These are phyloP conservation scores for Paracyclopina nana DNA, from an alignment of 1,140 invertebrate genomes.

Conservation along the genomic window DNA sequence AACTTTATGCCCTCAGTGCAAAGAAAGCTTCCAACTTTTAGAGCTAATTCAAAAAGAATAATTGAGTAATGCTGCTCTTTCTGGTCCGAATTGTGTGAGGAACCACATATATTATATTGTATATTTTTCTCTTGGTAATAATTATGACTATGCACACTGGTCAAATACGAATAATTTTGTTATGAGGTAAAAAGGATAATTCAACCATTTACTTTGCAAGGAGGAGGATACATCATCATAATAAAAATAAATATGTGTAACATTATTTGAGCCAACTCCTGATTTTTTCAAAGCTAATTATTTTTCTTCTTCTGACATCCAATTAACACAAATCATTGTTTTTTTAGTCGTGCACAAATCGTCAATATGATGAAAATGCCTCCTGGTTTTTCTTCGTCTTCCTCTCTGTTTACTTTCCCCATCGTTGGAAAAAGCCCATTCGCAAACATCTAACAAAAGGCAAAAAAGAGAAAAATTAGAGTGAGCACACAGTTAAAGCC, in stretches of 20 bases:
- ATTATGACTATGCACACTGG: too few species aligned
- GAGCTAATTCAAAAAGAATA: too few species aligned
- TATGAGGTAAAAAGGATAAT: too few species aligned
- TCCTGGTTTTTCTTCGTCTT: neutral
- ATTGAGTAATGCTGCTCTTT: too few species aligned
- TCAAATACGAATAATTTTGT: too few species aligned
- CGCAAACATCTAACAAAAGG: neutral
- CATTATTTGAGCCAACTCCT: neutral
- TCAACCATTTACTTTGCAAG: neutral
- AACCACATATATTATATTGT: too few species aligned
- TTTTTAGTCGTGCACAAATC: neutral
- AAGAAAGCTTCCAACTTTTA: too few species aligned
- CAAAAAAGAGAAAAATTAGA: neutral
- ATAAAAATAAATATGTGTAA: neutral
- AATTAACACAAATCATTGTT: neutral
- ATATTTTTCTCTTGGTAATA: too few species aligned
- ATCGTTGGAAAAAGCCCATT: neutral
- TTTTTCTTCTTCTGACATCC: neutral
- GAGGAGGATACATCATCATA: neutral
- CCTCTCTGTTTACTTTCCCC: neutral
- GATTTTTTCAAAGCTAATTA: neutral
- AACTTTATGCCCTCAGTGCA: too few species aligned
- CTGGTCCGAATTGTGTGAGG: too few species aligned
- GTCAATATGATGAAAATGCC: neutral
- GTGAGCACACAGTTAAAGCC: neutral